Evolutionary conservation across 2,888 invertebrate genomes (phyloP), one percentile per base, ranked within the genome.

Genomic region (Nudaria mundana): DNA sequence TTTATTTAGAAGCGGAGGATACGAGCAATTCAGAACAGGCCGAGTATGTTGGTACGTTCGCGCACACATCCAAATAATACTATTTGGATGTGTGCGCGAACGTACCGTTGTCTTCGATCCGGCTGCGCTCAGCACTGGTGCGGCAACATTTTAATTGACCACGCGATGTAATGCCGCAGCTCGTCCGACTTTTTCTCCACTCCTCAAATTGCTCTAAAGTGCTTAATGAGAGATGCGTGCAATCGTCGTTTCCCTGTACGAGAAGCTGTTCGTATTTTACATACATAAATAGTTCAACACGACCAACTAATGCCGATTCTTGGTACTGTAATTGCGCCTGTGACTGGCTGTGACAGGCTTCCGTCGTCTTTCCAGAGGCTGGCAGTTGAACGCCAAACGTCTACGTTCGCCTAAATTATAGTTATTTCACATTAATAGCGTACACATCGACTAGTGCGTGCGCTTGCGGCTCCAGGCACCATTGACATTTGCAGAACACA

Each of bases 211-310:
- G 84, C 85, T 86, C 81, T 84, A 83, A 87, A 88, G 87, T 88
- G 83, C 88, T 87, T 88, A 88, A 88, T 88, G 84, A 86, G 86
- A 72, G 86, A 86, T 88, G 88, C 88, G 88, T 88, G 88, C 88
- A 78, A 85, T 86, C 76, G 82, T 70, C 76, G 83, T 85, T 88
- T 87, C 87, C 84, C 83, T 83, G 84, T 87, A 87, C 81, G 70
- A 70, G 79, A 79, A 72, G 72, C 76, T 74, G 81, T 76, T 85
- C 85, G 84, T 86, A 81, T 88, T 88, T 85, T 85, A 86, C 86
- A 85, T 84, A 85, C 85, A 80, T 85, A 87, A 86, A 88, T 88
- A 88, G 88, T 87, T 85, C 75, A 79, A 71, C 72, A 72, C 74
- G 72, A 71, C 76, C 72, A 84, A 85, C 88, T 87, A 88, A 87